Conservation (phyloP, 2,888 invertebrate genomes). For the Melieria picta region DNA sequence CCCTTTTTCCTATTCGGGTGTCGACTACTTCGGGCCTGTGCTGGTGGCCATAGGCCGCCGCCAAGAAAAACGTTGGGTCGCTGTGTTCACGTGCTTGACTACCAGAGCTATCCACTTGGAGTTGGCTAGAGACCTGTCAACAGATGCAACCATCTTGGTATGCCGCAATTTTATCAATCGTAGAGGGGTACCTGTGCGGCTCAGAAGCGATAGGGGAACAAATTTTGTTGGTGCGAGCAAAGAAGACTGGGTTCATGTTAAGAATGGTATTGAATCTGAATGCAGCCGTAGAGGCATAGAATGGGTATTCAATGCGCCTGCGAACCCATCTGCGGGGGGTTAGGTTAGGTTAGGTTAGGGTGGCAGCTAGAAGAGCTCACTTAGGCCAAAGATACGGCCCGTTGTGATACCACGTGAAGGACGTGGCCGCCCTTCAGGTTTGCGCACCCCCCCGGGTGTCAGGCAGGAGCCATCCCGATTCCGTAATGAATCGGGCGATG, state of each 20-base stretch:
- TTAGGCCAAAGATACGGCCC: too few species aligned
- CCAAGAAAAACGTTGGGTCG: slow-evolving; percentile 22
- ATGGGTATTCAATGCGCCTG: slow-evolving; percentile 39
- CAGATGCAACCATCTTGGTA: slow-evolving; percentile 16
- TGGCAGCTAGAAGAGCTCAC: too few species aligned
- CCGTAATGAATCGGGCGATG: too few species aligned
- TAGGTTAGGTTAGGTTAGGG: too few species aligned
- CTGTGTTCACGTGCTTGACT: slow-evolving; percentile 17
- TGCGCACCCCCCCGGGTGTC: too few species aligned
- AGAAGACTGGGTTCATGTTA: slow-evolving; percentile 14
- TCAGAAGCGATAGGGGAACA: slow-evolving; percentile 29
- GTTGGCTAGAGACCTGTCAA: slow-evolving; percentile 26
- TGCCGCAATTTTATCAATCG: slow-evolving; percentile 31
- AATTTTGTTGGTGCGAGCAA: slow-evolving; percentile 32
- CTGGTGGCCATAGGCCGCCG: slow-evolving; percentile 12
- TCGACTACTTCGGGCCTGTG: slow-evolving; percentile 22
- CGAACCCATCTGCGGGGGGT: slow-evolving; percentile 33
- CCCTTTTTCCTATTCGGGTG: slow-evolving; percentile 42
- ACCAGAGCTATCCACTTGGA: slow-evolving; percentile 32
- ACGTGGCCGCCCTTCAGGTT: too few species aligned
- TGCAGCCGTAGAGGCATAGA: slow-evolving; percentile 26
- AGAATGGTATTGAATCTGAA: slow-evolving; percentile 10
- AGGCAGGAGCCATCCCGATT: too few species aligned
- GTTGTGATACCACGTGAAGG: too few species aligned
- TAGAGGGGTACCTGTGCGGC: slow-evolving; percentile 29